Evolutionary conservation across 2,797 vertebrate species (phyloP), one percentile per base, ranked within the genome.

Genomic region (Myotis myotis): DNA sequence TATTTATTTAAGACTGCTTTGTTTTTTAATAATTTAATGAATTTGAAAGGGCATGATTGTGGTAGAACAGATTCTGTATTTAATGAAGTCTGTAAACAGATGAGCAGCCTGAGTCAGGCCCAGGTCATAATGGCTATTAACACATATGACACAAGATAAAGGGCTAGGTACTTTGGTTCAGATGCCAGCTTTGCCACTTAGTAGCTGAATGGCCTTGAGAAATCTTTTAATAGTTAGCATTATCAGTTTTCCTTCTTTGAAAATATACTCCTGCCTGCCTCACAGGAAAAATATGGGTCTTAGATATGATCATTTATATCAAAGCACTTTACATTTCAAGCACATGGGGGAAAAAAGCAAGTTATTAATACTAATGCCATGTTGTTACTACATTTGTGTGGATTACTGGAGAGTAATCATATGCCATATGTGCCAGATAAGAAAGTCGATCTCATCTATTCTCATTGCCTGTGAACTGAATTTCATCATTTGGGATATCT

Each of bases 271-370:
- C 17, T 76, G 9, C 19, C 36, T 72, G 62, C 1, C 87, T 90
- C 44, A 60, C 51, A 83, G 70, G 25, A 44, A 95, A 83, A 81
- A 57, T 55, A 17, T 22, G 30, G 7, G 20, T 55, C 86, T 82
- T 10, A 55, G 72, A 72, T 90, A 47, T 25, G 10, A 25, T 60
- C 3, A 64, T 86, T 87, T 83, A 41, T 75, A 81, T 71, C 71
- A 95, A 93, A 90, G 55, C 49, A 66, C 19, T 80, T 92, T 80
- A 72, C 57, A 72, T 91, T 89, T 70, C 57, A 89, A 90, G 5
- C 78, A 36, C 19, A 60, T 16, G 15, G n/a, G n/a, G n/a, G n/a
- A 28, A 74, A 86, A 86, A 86, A 76, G 5, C 33, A 68, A 75
- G 41, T 75, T 88, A 88, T 90, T 83, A 89, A 86, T 86, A 71